Evolutionary conservation across 1,140 invertebrate genomes (phyloP).

Genomic region (Drosophila mauritiana): DNA sequence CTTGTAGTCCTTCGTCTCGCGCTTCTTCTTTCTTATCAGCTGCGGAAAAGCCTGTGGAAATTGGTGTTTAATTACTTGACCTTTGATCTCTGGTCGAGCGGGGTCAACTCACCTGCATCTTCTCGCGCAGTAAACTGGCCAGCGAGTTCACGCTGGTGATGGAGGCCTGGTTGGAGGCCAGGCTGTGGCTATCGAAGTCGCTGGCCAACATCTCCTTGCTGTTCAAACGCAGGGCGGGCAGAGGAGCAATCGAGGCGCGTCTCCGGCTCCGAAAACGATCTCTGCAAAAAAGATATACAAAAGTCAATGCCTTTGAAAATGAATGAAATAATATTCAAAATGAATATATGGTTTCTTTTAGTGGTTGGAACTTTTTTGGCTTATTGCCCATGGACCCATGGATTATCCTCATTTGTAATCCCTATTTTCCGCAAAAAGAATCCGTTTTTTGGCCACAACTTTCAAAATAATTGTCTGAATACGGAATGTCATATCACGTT

Average conservation of each 20-base stretch:
- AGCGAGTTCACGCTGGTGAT: conserved; percentile 93
- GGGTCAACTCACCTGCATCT: conserved; percentile 88
- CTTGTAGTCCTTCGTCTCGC: conserved; percentile 89
- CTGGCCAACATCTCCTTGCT: conserved; percentile 83
- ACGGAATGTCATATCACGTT: too few species aligned
- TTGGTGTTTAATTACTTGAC: neutral
- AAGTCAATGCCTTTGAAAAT: too few species aligned
- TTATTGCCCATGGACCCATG: too few species aligned
- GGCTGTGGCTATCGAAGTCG: conserved; percentile 81
- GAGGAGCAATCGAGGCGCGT: conserved; percentile 77
- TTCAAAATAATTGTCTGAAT: too few species aligned
- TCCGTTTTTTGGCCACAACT: too few species aligned
- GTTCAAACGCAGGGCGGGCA: conserved; percentile 79
- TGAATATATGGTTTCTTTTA: too few species aligned
- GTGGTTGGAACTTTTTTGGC: too few species aligned
- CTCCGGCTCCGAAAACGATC: conserved; percentile 80
- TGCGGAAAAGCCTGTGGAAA: conserved; percentile 82
- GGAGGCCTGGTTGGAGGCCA: conserved; percentile 86
- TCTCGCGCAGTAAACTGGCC: conserved; percentile 92
- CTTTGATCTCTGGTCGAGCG: neutral
- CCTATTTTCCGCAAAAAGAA: too few species aligned
- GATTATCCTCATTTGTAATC: too few species aligned
- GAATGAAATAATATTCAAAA: too few species aligned
- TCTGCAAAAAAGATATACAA: conserved; percentile 29
- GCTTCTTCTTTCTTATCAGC: conserved; percentile 87